Conservation (phyloP, 1,140 invertebrate genomes). For the Nasonia giraulti region DNA sequence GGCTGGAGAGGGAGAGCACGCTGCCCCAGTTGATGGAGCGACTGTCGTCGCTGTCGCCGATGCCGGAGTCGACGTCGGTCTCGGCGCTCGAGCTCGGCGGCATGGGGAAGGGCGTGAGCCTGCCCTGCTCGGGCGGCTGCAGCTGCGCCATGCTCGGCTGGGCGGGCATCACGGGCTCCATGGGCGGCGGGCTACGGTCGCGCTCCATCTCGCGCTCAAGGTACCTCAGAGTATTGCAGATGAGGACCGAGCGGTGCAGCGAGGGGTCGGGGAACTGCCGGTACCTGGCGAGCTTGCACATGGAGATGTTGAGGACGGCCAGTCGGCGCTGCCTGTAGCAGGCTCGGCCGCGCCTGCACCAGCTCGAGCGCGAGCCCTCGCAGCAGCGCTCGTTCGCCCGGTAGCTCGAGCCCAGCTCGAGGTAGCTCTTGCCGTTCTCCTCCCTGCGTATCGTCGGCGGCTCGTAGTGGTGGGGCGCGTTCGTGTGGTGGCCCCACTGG, state of each 20-base stretch:
- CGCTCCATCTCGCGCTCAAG: conserved; percentile 93
- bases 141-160: conserved; percentile 71
- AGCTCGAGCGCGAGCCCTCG: conserved; percentile 83
- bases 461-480: conserved; percentile 73
- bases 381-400: conserved; percentile 81
- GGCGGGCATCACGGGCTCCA: conserved; percentile 68
- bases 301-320: conserved; percentile 93
- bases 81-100: conserved; percentile 72
- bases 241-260: conserved; percentile 92
- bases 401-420: conserved; percentile 84
- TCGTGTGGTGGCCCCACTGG: conserved; percentile 67
- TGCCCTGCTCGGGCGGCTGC: conserved; percentile 74
- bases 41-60: conserved; percentile 84
- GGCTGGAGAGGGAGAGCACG: conserved; percentile 88
- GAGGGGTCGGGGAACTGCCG: conserved; percentile 92
- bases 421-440: conserved; percentile 92
- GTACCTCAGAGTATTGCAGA: conserved; percentile 93
- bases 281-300: conserved; percentile 92
- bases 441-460: conserved; percentile 90
- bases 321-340: conserved; percentile 90
- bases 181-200: conserved; percentile 76
- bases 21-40: conserved; percentile 93
- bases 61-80: conserved; percentile 83
- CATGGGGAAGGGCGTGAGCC: conserved; percentile 79
- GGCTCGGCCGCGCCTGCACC: conserved; percentile 82